Conservation (phyloP, 2,797 vertebrate genomes). For the Anabacerthia variegaticeps region DNA sequence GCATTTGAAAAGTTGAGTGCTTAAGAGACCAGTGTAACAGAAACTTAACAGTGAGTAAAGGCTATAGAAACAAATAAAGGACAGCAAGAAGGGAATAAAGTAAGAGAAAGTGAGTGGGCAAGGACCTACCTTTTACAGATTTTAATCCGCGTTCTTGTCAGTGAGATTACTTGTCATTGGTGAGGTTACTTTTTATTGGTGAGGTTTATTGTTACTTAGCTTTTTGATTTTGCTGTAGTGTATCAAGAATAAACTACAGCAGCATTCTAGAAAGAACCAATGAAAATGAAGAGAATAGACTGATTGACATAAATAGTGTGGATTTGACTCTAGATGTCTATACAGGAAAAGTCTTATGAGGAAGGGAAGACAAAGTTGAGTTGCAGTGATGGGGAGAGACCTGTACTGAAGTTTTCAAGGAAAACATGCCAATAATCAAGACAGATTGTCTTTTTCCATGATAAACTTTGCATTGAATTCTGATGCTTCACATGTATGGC, state of each 20-base stretch:
- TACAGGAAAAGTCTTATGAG: not conserved
- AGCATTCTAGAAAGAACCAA: not conserved
- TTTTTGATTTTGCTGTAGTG: not conserved
- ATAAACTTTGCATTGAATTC: not conserved
- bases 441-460: not conserved
- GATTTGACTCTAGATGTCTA: not conserved
- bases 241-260: not conserved
- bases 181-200: not conserved
- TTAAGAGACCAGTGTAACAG: not conserved
- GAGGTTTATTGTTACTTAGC: not conserved
- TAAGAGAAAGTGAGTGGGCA: not conserved
- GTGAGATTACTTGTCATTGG: not conserved
- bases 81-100: not conserved
- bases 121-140: not conserved
- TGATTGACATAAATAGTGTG: not conserved
- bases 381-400: not conserved
- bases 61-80: not conserved
- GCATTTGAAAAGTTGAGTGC: not conserved
- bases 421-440: not conserved
- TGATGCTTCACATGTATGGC: not conserved
- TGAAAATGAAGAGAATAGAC: not conserved
- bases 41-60: not conserved
- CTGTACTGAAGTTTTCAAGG: not conserved
- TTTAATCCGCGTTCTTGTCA: not conserved
- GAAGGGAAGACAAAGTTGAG: not conserved